Evolutionary conservation across 2,888 invertebrate genomes (phyloP).

Genomic region (Drosophila limbata): DNA sequence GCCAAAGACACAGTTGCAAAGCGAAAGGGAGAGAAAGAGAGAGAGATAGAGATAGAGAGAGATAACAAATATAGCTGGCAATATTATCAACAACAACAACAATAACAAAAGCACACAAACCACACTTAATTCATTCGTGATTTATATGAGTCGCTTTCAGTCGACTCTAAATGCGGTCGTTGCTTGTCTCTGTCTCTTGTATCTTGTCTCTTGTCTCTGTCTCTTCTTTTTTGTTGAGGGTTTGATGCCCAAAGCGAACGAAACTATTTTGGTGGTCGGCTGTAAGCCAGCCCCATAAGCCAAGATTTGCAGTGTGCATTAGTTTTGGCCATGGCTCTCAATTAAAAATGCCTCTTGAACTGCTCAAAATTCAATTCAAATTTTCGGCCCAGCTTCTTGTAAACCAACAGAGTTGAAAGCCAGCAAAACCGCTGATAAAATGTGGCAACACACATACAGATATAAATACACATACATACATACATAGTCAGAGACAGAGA

Average conservation of each 20-base stretch:
- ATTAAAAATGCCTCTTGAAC: slow-evolving; percentile 76
- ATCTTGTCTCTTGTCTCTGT: neutral
- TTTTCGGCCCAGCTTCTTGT: slow-evolving; percentile 58
- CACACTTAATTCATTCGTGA: slow-evolving; percentile 82
- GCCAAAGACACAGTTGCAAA: slow-evolving; percentile 17
- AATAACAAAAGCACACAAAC: slow-evolving; percentile 38
- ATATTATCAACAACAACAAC: slow-evolving; percentile 17
- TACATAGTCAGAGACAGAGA: slow-evolving; percentile 6
- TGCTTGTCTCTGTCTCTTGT: slow-evolving; percentile 28
- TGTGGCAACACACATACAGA: slow-evolving; percentile 36
- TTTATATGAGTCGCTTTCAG: slow-evolving; percentile 76
- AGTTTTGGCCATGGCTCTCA: slow-evolving; percentile 57
- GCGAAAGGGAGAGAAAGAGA: neutral
- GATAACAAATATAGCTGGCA: slow-evolving; percentile 35
- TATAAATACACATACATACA: slow-evolving; percentile 3
- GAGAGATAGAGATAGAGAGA: slow-evolving; percentile 30
- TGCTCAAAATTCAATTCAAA: slow-evolving; percentile 77
- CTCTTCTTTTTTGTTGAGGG: slow-evolving; percentile 12
- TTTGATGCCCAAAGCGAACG: slow-evolving; percentile 34
- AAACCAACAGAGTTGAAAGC: slow-evolving; percentile 60
- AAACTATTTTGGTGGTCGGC: slow-evolving; percentile 74
- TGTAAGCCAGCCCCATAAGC: slow-evolving; percentile 7
- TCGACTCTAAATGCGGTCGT: slow-evolving; percentile 74
- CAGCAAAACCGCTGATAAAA: slow-evolving; percentile 74
- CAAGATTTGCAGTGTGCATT: slow-evolving; percentile 60